Evolutionary conservation across 23 tunicate genomes (phyloP), one percentile per base, ranked within the genome.

Genomic region (Oikopleura vanhoeffeni): DNA sequence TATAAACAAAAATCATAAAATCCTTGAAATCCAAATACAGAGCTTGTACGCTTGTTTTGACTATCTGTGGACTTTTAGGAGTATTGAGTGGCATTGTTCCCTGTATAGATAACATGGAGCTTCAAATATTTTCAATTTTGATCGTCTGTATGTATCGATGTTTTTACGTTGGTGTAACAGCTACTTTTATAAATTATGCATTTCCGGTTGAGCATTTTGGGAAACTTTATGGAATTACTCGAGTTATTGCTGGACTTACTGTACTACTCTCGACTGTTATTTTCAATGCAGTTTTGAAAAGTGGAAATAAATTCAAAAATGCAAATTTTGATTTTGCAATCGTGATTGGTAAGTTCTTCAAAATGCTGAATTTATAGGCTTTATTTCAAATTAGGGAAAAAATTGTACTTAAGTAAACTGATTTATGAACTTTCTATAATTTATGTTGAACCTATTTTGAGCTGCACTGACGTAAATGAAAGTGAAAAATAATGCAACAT

Each of bases 171-270:
- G 79, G 79, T 13, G 32, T 38, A 18, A 71, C 35, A 32, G 79
- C 79, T 32, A 71, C 79, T 38, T 71, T 71, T 71, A 13, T 71
- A 71, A 71, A 3, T 2, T 71, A 71, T 32, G 79, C 79, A 2
- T 71, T 71, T 30, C 79, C 79, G 79, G 79, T 71, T 18, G 79
- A 71, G 79, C 79, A 71, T 30, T 71, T 71, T 30, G 79, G 79
- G 36, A 71, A 71, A 71, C 79, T 71, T 33, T 71, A 71, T 32
- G 79, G 79, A 71, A 71, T 32, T 4, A 30, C 79, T 28, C 79
- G 79, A 2, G 79, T 71, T 24, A 30, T 71, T 30, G 79, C 36
- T 24, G 79, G 79, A 18, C 4, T 32, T 38, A 2, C 79, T 2
- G 32, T 38, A 2, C 35, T 71, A 18, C 32, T 71, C 27, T 71